Percentiles rank a stretch among this genome's conserved stretches.
Conservation (phyloP, 2,888 invertebrate genomes). For the Syritta pipiens region DNA sequence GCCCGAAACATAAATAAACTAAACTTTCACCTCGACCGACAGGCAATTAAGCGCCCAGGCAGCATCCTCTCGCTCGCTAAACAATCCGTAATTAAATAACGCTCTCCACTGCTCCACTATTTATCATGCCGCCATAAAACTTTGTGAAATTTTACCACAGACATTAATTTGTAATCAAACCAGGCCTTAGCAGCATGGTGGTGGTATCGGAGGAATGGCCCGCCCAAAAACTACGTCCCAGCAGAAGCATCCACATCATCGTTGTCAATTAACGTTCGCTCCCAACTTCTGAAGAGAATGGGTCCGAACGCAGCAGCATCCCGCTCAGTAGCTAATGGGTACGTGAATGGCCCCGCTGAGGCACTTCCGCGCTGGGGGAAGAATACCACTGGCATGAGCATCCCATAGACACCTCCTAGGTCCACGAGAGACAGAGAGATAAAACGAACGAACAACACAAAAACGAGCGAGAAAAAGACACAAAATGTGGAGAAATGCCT, state of each 20-base stretch:
- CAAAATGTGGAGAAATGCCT: constrained; percentile 19
- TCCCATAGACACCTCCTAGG: constrained; percentile 15
- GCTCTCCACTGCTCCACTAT: constrained; percentile 43
- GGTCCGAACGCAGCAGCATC: constrained; percentile 37
- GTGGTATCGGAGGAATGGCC: constrained; percentile 24
- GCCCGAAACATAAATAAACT: background rate
- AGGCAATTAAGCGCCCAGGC: constrained; percentile 12
- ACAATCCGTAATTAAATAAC: constrained; percentile 49
- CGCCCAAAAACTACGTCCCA: constrained; percentile 22
- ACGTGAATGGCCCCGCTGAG: constrained; percentile 63
- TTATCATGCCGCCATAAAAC: constrained; percentile 53
- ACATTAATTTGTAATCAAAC: constrained; percentile 68
- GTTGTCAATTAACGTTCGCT: constrained; percentile 48
- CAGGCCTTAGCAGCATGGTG: too few relatives aligned
- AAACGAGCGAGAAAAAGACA: constrained; percentile 32
- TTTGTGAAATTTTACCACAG: constrained; percentile 54
- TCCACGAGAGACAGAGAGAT: constrained; percentile 33
- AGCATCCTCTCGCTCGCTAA: constrained; percentile 4
- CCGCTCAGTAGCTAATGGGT: constrained; percentile 64
- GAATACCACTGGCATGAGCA: constrained; percentile 21
- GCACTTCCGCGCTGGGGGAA: constrained; percentile 53
- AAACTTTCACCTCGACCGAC: constrained; percentile 31
- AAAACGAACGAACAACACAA: constrained; percentile 13
- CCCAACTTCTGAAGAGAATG: constrained; percentile 50
- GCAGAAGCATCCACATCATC: background rate